These are phyloP conservation scores for Sesamia nonagrioides DNA, from an alignment of 1,140 invertebrate genomes.

Conservation along the genomic window DNA sequence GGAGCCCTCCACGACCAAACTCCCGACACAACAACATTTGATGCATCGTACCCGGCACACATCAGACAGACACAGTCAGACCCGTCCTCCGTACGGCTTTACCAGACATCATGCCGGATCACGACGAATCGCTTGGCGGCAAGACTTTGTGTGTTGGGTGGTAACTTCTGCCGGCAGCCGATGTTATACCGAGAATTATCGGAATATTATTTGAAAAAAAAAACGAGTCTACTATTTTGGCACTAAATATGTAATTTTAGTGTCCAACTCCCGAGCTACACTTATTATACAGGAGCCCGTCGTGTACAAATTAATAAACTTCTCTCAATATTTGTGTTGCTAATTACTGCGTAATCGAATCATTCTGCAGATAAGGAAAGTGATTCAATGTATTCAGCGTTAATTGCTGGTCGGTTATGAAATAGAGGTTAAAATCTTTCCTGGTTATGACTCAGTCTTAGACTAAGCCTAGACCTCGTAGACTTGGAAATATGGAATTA, in stretches of 20 bases:
- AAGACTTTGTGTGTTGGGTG: too few species aligned
- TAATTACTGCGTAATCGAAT: conserved; percentile 28
- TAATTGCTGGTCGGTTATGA: conserved; percentile 20
- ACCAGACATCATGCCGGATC: too few species aligned
- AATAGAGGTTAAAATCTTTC: conserved; percentile 8
- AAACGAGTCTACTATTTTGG: too few species aligned
- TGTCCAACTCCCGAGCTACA: not conserved
- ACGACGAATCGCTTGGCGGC: too few species aligned
- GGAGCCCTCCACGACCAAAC: too few species aligned
- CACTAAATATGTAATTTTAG: not conserved
- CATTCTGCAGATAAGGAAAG: conserved; percentile 25
- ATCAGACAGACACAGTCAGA: too few species aligned
- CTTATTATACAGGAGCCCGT: not conserved
- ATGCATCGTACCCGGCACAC: too few species aligned
- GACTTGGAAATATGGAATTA: not conserved
- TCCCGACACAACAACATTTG: too few species aligned
- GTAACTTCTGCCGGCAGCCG: too few species aligned
- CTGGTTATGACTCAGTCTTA: not conserved
- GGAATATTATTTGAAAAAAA: too few species aligned
- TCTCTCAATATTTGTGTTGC: conserved; percentile 21
- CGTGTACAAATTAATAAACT: conserved; percentile 10
- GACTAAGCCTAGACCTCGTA: not conserved
- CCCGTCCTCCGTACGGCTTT: too few species aligned
- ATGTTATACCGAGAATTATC: too few species aligned
- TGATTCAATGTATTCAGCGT: conserved; percentile 30